These are phyloP conservation scores for Agrypnus murinus DNA, from an alignment of 2,888 invertebrate species.

Conservation along the genomic window DNA sequence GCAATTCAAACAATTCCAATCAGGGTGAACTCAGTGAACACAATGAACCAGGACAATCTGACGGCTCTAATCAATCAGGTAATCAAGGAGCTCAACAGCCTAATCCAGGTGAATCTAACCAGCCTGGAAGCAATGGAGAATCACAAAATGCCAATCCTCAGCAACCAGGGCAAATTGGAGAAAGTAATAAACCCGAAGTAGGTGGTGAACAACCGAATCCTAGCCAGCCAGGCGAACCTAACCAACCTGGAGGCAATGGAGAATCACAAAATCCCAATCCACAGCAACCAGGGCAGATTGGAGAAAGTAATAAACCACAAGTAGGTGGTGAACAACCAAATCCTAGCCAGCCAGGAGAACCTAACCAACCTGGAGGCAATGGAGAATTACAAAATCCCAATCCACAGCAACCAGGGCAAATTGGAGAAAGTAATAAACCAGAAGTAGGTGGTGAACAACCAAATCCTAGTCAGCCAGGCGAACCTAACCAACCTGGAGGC, in stretches of 20 bases:
- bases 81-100: too few species aligned
- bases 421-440: not conserved
- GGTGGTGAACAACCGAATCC: too few species aligned
- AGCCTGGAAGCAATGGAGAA: not conserved
- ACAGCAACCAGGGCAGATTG: not conserved
- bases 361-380: not conserved
- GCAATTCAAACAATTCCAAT: not conserved
- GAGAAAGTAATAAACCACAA: not conserved
- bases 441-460: not conserved
- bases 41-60: not conserved
- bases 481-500: not conserved
- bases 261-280: not conserved
- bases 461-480: not conserved
- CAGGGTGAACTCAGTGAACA: not conserved
- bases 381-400: too few species aligned
- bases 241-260: not conserved
- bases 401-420: conserved; percentile 4
- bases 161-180: conserved; percentile 11
- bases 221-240: not conserved
- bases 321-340: not conserved
- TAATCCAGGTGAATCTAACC: not conserved
- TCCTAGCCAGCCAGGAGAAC: not conserved
- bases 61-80: not conserved
- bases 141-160: too few species aligned
- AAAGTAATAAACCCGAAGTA: not conserved